phyloP scores from a whole-genome alignment of 2,797 vertebrate genomes.

The Cottoperca gobio region DNA sequence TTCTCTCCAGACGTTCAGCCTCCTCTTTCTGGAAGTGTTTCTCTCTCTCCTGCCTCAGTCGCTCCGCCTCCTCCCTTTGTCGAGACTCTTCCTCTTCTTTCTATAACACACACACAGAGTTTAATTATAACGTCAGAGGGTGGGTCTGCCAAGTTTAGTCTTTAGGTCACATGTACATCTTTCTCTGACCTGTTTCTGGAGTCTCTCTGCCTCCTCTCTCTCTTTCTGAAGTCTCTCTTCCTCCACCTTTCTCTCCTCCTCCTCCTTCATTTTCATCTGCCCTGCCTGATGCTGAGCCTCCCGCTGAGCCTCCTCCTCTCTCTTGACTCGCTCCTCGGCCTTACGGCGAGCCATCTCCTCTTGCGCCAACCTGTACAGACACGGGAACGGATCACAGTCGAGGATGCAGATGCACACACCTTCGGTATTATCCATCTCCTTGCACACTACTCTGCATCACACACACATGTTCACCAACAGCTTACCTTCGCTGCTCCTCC shows the following conservation, averaged over 20 bases:
- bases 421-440: not conserved
- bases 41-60: conserved; percentile 90
- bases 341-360: conserved; percentile 91
- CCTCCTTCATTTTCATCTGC: conserved; percentile 82
- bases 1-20: conserved; percentile 94
- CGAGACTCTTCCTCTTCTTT: conserved; percentile 93
- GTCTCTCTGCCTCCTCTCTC: conserved; percentile 86
- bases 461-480: not conserved
- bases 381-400: not conserved
- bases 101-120: conserved; percentile 70
- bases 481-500: conserved; percentile 91
- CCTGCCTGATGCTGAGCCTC: conserved; percentile 87
- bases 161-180: not conserved
- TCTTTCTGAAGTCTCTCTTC: conserved; percentile 86
- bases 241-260: conserved; percentile 73
- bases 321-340: conserved; percentile 88
- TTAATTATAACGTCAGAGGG: not conserved
- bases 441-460: not conserved
- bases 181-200: conserved; percentile 89
- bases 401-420: not conserved
- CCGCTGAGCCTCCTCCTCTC: conserved; percentile 89
- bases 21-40: conserved; percentile 96
- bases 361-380: conserved; percentile 85
- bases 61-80: conserved; percentile 88
- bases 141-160: not conserved